A percentile compares a stretch with the other conserved stretches of the same genome.
phyloP scores from a whole-genome alignment of 1,140 invertebrate genomes.

The Drosophila persimilis region DNA sequence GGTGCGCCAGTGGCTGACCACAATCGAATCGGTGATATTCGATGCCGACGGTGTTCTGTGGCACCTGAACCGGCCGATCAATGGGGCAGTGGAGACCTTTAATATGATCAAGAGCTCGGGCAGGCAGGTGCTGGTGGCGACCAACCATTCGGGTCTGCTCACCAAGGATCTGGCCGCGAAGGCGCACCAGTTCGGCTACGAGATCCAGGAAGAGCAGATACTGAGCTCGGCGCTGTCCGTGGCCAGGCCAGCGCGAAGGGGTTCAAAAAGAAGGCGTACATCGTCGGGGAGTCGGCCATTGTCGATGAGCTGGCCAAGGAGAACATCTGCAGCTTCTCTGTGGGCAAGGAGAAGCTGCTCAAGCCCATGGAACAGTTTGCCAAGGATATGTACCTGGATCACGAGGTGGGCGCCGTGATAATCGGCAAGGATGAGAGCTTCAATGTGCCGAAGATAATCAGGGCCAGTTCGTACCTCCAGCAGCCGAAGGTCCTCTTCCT shows the following conservation, averaged over 20 bases:
- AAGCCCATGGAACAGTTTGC: conserved; percentile 26
- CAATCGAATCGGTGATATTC: conserved; percentile 49
- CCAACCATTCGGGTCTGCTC: conserved; percentile 33
- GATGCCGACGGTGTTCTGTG: conserved; percentile 68
- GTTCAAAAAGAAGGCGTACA: conserved; percentile 47
- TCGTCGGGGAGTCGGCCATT: conserved; percentile 52
- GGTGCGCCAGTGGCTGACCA: too few species aligned
- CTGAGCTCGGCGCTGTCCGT: conserved; percentile 26
- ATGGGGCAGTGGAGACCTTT: conserved; percentile 40
- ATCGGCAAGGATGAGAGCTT: conserved; percentile 56
- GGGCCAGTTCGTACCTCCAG: conserved; percentile 35
- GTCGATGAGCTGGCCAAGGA: conserved; percentile 23
- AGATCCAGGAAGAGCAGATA: neutral
- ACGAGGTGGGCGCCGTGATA: conserved; percentile 55
- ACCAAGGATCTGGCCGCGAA: conserved; percentile 18
- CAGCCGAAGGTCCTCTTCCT: conserved; percentile 42
- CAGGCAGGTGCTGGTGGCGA: conserved; percentile 26
- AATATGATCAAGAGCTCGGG: conserved; percentile 31
- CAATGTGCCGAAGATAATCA: conserved; percentile 38
- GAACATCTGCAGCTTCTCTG: conserved; percentile 8
- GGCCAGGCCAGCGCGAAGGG: conserved; percentile 36
- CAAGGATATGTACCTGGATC: conserved; percentile 35
- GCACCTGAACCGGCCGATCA: conserved; percentile 31
- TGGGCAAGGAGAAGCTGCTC: neutral
- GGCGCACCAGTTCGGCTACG: conserved; percentile 29